These are phyloP conservation scores for Digitonthophagus gazella DNA, from an alignment of 2,888 invertebrate genomes.

Conservation along the genomic window DNA sequence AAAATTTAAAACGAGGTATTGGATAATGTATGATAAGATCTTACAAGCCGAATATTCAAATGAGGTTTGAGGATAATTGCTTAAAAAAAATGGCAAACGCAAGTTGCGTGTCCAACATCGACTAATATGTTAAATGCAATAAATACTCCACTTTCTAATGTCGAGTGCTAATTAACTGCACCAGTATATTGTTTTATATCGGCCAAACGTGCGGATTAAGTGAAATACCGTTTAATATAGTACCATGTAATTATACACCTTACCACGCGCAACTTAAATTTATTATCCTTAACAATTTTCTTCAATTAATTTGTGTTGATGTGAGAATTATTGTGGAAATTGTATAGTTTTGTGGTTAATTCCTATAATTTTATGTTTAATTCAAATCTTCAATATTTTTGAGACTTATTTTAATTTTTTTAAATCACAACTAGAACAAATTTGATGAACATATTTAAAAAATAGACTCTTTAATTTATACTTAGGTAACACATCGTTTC, in stretches of 20 bases:
- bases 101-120: neutral
- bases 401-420: no score
- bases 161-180: neutral
- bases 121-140: neutral
- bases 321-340: neutral
- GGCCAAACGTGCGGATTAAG: neutral
- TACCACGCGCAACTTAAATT: neutral
- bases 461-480: no score
- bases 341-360: neutral
- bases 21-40: neutral
- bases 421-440: no score
- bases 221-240: neutral
- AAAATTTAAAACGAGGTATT: neutral
- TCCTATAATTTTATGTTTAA: neutral
- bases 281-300: neutral
- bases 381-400: no score
- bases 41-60: neutral
- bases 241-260: neutral
- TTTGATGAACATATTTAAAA: no score
- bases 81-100: neutral
- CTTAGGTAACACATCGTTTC: no score
- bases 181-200: neutral
- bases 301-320: neutral
- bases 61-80: neutral
- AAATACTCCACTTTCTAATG: neutral